Percentiles rank a stretch among this genome's conserved stretches.
Conservation (phyloP, 2,113 vertebrate genomes). For the Hippocampus abdominalis region DNA sequence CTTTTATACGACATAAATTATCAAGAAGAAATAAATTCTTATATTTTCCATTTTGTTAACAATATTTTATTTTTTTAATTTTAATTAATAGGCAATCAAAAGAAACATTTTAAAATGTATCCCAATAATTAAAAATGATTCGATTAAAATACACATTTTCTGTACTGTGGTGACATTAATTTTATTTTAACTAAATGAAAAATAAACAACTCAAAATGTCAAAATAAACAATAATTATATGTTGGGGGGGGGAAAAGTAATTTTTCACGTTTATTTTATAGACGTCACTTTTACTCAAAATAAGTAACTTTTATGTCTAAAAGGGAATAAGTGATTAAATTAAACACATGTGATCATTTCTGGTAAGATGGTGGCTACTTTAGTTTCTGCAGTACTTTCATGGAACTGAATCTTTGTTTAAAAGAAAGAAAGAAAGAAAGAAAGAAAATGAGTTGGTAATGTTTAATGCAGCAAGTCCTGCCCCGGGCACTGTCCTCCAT, state of each 20-base stretch:
- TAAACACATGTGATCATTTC: background rate
- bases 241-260: background rate
- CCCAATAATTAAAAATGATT: background rate
- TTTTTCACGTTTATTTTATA: background rate
- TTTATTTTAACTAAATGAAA: background rate
- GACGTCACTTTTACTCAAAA: background rate
- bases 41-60: background rate
- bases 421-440: background rate
- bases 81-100: background rate
- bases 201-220: background rate
- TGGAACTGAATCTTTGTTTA: background rate
- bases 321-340: background rate
- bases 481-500: background rate
- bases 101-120: background rate
- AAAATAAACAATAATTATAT: background rate
- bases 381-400: background rate
- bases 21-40: background rate
- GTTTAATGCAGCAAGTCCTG: background rate
- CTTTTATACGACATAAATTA: too few species aligned
- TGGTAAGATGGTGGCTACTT: background rate
- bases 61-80: background rate
- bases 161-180: background rate
- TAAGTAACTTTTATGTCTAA: background rate
- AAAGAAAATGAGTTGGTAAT: background rate
- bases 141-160: background rate